Percentiles rank a stretch among this genome's conserved stretches.
Conservation (phyloP, 2,113 vertebrate species). For the Theropithecus gelada region DNA sequence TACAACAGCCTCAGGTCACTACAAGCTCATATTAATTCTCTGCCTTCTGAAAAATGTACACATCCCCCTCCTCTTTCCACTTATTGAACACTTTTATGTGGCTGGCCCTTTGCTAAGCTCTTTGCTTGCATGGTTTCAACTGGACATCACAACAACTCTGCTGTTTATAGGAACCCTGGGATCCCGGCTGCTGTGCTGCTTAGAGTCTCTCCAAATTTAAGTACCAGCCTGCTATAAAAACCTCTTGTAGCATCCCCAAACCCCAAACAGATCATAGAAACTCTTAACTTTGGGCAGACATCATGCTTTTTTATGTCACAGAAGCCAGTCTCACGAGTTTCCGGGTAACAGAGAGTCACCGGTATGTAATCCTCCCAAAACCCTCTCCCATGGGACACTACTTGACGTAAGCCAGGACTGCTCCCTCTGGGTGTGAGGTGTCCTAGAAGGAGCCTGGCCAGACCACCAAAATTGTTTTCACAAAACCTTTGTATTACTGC, state of each 20-base stretch:
- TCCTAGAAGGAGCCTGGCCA: neutral
- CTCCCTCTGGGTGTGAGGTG: neutral
- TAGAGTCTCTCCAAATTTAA: neutral
- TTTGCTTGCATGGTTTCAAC: neutral
- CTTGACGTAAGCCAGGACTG: neutral
- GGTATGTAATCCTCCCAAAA: neutral
- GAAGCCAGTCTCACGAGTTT: neutral
- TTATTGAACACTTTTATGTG: neutral
- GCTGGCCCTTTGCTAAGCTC: neutral
- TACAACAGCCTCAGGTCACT: neutral
- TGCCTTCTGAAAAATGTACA: neutral
- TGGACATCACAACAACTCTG: neutral
- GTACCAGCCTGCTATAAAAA: neutral
- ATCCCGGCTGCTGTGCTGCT: neutral
- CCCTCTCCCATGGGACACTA: neutral
- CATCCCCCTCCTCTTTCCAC: neutral
- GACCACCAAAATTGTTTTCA: neutral
- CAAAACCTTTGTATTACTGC: neutral
- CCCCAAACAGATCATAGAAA: neutral
- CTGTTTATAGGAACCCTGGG: neutral
- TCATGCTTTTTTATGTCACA: neutral
- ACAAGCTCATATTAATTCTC: neutral
- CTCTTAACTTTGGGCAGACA: neutral
- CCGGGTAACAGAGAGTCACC: neutral
- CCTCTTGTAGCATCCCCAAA: neutral